phyloP scores from a whole-genome alignment of 2,797 vertebrate species.

The Heteromormyrus szaboi region DNA sequence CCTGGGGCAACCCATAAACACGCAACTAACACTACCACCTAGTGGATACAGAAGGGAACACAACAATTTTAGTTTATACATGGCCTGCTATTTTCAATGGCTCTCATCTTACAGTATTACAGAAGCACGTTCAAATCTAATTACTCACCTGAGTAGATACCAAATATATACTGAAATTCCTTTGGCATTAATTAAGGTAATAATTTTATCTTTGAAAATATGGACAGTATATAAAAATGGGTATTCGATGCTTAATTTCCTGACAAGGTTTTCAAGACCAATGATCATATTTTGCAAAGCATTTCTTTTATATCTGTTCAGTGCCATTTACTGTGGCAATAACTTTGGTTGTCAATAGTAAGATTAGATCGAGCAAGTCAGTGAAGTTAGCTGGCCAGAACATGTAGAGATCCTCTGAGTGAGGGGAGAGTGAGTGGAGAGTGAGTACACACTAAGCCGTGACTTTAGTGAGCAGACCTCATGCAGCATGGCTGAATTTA shows the following conservation, averaged over 20 bases:
- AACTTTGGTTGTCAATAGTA: background rate
- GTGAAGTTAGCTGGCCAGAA: background rate
- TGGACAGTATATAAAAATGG: background rate
- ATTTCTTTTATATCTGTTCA: background rate
- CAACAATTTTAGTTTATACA: background rate
- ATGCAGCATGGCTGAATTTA: background rate
- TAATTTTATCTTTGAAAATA: background rate
- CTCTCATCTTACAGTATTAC: background rate
- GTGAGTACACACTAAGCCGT: background rate
- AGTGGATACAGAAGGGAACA: background rate
- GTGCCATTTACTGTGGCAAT: background rate
- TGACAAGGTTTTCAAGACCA: background rate
- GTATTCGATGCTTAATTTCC: background rate
- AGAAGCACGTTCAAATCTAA: background rate
- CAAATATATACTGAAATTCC: background rate
- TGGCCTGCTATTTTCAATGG: background rate
- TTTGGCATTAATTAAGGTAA: background rate
- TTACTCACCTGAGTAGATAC: background rate
- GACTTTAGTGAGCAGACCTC: background rate
- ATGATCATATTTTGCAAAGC: background rate
- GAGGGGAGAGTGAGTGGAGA: background rate
- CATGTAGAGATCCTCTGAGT: background rate
- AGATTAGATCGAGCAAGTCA: background rate
- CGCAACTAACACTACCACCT: background rate
- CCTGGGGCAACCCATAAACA: background rate